Conservation (phyloP, 2,113 vertebrate genomes). For the western clawed frog (Xenopus tropicalis) region UCB_Xtro_10.0 CM004445.2:149345501-149346000, state of each 20-base stretch:
- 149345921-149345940: too few relatives aligned
- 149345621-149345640: neutral
- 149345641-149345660: neutral
- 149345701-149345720: neutral
- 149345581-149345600: too few relatives aligned
- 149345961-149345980: too few relatives aligned
- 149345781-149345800: conserved; percentile 28
- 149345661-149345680: neutral
- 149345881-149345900: neutral
- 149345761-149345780: conserved; percentile 5
- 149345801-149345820: conserved; percentile 12
- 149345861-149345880: conserved; percentile 15
- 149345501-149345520: too few relatives aligned
- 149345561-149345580: too few relatives aligned
- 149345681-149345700: neutral
- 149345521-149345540: neutral
- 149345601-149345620: neutral
- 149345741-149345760: neutral
- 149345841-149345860: conserved; percentile 6
- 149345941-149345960: too few relatives aligned
- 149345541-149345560: neutral
- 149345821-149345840: conserved; percentile 1
- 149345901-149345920: neutral
- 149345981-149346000: too few relatives aligned
- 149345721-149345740: conserved; percentile 4